Base-by-base conservation (phyloP, 2,797 vertebrate species). In the Danio kyathit region DNA sequence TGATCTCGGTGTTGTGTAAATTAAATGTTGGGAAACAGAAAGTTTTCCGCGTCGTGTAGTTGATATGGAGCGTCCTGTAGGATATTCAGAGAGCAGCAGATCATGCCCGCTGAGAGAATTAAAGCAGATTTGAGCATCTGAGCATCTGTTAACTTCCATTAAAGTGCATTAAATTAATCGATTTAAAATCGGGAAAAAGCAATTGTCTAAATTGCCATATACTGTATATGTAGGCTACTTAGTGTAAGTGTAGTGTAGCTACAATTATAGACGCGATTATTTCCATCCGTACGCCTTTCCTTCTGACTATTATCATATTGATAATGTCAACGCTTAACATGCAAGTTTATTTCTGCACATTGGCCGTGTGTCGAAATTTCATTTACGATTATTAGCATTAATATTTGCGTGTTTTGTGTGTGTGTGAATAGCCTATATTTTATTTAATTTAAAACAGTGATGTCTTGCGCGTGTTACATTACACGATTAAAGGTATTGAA, bases 211-310 rank as follows among this genome's bases (percentile, higher is more conserved):
- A 46, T 46, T 9, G 9, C 1, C 60, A 14, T 16, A 9, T 2
- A 8, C 49, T 12, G 49, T 13, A 29, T 3, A 29, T 1, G 3
- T 3, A 6, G 21, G 21, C 21, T 2, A 29, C 12, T 57, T 57
- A 21, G 87, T n/a, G n/a, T n/a, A n/a, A n/a, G n/a, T n/a, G n/a
- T n/a, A 89, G 87, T 6, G 40, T 46, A 19, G n/a, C 11, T 29
- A 96, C 96, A 96, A 48, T 12, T 93, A 91, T 90, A 94, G 94
- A 90, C 88, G 92, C 96, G 95, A 96, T 96, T 95, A 96, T 95
- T 96, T 13, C 49, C 49, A 11, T 52, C 8, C 49, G 49, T 16
- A 29, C 29, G 29, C 29, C 3, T 1, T 29, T 1, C 29, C 5
- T 38, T 16, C 14, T 10, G 11, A 54, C 88, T 91, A 91, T 92